A percentile compares a stretch with the other conserved stretches of the same genome.
Evolutionary conservation across 2,113 vertebrate genomes (phyloP).

Genomic region (Tupaia chinensis): DNA sequence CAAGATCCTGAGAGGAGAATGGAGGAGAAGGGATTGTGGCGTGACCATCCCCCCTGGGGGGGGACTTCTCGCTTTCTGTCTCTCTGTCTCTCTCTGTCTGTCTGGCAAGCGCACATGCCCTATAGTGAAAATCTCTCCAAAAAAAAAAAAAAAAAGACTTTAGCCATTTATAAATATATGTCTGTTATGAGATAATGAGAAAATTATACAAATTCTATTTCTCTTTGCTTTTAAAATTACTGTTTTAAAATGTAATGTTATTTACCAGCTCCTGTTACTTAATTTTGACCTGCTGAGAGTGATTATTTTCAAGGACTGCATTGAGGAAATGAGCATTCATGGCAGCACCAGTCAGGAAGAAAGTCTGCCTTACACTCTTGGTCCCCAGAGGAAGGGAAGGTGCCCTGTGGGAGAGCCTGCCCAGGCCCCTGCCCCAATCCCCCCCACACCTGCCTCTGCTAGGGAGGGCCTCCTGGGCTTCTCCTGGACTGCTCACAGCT

Average conservation of each 20-base stretch:
- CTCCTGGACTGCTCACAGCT: fast-evolving
- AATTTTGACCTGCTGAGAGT: neutral
- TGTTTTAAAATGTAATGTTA: neutral
- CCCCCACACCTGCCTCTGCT: neutral
- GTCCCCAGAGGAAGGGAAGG: neutral
- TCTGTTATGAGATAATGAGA: neutral
- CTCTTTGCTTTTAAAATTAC: neutral
- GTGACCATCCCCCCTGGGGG: no score
- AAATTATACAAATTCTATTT: neutral
- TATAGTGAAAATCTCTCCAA: no score
- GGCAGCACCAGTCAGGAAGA: neutral
- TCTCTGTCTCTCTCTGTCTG: no score
- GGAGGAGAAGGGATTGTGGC: no score
- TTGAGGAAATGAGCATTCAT: fast-evolving
- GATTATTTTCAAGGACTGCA: neutral
- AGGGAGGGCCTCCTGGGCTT: fast-evolving
- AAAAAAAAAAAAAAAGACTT: neutral
- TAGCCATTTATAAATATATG: neutral
- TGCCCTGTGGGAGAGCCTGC: fast-evolving
- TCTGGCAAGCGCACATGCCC: no score
- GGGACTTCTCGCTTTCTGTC: no score
- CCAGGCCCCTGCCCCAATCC: neutral
- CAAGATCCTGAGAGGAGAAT: no score
- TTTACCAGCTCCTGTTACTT: neutral
- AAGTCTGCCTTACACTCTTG: no score